Conservation (phyloP, 1,140 invertebrate species). For the Orussus abietinus region DNA sequence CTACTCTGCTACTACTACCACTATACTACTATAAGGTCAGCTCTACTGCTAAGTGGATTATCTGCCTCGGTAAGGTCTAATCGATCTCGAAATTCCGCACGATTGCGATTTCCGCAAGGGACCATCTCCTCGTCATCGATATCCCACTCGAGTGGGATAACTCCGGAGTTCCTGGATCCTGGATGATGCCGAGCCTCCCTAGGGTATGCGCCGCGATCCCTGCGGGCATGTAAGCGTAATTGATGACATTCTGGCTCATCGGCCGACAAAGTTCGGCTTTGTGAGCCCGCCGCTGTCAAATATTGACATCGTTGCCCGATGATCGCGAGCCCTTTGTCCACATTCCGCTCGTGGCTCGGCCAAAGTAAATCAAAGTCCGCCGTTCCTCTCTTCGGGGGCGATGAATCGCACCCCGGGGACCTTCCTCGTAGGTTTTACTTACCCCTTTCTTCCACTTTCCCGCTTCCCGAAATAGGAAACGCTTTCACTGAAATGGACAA, state of each 20-base stretch:
- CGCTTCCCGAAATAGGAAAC: not conserved
- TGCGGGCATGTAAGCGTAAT: constrained; percentile 45
- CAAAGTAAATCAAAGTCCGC: too few species aligned
- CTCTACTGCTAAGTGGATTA: too few species aligned
- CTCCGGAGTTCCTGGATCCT: constrained; percentile 24
- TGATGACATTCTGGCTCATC: constrained; percentile 41
- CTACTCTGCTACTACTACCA: too few species aligned
- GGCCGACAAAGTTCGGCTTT: too few species aligned
- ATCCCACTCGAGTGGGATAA: constrained; percentile 29
- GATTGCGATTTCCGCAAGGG: constrained; percentile 33
- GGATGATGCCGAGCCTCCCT: constrained; percentile 20
- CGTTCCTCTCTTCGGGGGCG: too few species aligned
- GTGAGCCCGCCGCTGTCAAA: constrained; percentile 37
- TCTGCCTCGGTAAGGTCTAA: too few species aligned
- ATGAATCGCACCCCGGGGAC: too few species aligned
- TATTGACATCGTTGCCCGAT: constrained; percentile 37
- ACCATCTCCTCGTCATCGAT: constrained; percentile 42
- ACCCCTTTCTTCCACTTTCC: not conserved
- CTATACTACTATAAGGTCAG: too few species aligned
- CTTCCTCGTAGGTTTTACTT: too few species aligned
- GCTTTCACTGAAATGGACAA: too few species aligned
- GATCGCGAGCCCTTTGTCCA: constrained; percentile 37
- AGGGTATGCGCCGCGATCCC: too few species aligned
- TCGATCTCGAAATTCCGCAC: constrained; percentile 34
- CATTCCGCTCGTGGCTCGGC: constrained; percentile 15